A percentile compares a stretch with the other conserved stretches of the same genome.
Evolutionary conservation across 2,888 invertebrate genomes (phyloP).

Genomic region (Amitus sp.): DNA sequence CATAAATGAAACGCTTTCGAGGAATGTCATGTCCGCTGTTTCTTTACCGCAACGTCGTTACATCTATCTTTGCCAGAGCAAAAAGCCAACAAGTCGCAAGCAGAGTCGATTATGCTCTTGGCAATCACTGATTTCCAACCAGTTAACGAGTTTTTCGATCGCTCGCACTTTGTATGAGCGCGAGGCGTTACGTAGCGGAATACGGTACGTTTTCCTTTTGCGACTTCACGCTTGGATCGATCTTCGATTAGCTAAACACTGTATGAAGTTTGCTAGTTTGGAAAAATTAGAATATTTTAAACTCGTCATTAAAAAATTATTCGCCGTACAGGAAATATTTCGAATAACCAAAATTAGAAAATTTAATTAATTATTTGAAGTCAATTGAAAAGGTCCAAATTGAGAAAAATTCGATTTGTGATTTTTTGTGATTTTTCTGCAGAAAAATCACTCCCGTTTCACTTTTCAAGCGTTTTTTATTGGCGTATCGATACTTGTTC

Average conservation of each 20-base stretch:
- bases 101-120: slow-evolving; percentile 55
- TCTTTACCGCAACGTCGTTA: slow-evolving; percentile 28
- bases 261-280: no score
- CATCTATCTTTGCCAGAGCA: slow-evolving; percentile 27
- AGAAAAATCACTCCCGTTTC: no score
- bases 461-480: no score
- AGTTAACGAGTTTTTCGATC: slow-evolving; percentile 61
- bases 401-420: no score
- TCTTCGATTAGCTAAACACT: neutral
- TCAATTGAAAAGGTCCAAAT: no score
- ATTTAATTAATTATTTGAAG: no score
- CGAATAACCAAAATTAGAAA: no score
- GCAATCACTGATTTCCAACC: slow-evolving; percentile 60
- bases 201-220: slow-evolving; percentile 40
- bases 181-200: slow-evolving; percentile 24
- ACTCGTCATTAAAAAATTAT: no score
- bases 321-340: no score
- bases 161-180: slow-evolving; percentile 47
- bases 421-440: no score
- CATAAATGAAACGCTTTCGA: slow-evolving; percentile 38
- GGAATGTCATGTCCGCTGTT: slow-evolving; percentile 34
- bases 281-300: no score
- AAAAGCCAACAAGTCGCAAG: slow-evolving; percentile 54
- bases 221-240: slow-evolving; percentile 47
- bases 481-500: no score